Evolutionary conservation across 2,113 vertebrate genomes (phyloP).

Genomic region (Acrocephalus arundinaceus): DNA sequence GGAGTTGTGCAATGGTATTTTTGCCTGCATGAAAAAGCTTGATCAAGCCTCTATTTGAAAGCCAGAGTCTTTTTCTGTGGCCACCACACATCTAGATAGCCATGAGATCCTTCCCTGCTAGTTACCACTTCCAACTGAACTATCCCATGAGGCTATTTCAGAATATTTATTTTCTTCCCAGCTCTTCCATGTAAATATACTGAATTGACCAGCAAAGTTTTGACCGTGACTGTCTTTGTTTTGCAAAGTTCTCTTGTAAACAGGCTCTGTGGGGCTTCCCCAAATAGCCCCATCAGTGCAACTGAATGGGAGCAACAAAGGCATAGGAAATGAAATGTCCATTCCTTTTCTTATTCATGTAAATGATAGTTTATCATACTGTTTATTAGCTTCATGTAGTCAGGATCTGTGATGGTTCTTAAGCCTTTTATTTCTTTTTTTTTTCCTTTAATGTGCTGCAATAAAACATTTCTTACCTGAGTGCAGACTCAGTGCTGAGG

Average conservation of each 20-base stretch:
- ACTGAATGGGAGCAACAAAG: constrained; percentile 66
- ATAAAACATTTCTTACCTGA: constrained; percentile 47
- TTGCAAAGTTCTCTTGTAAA: constrained; percentile 76
- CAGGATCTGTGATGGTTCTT: constrained; percentile 1
- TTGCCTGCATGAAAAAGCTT: neutral
- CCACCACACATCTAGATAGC: neutral
- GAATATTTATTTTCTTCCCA: neutral
- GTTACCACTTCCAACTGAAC: neutral
- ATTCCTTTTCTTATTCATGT: constrained; percentile 69
- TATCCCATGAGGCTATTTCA: neutral
- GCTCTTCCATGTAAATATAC: constrained; percentile 61
- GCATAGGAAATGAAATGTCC: constrained; percentile 71
- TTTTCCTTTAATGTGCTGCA: neutral
- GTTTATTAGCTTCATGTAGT: constrained; percentile 51
- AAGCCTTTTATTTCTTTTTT: constrained; percentile 57
- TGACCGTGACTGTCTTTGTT: constrained; percentile 78
- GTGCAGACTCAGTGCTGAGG: neutral
- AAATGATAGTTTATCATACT: constrained; percentile 64
- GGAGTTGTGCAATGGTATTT: neutral
- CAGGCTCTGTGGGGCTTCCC: constrained; percentile 63
- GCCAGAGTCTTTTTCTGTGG: neutral
- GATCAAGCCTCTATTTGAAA: neutral
- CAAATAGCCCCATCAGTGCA: constrained; percentile 61
- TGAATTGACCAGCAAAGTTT: constrained; percentile 71
- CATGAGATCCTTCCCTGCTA: neutral